Conservation (phyloP, 1,140 invertebrate genomes). For the Vanessa tameamea region DNA sequence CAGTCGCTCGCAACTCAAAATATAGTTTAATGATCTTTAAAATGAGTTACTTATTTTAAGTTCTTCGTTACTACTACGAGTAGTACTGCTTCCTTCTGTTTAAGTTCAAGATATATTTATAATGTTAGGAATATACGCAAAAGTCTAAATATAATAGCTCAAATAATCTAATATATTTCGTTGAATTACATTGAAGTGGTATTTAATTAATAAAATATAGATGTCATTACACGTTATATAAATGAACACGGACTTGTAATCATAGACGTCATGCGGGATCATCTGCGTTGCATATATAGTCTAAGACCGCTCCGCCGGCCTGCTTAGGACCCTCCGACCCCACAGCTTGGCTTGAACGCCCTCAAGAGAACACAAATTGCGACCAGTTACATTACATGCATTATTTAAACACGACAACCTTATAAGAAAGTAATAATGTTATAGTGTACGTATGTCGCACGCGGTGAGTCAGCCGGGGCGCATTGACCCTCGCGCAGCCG, state of each 20-base stretch:
- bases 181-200: neutral
- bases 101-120: no score
- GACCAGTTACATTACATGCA: conserved; percentile 74
- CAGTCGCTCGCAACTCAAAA: no score
- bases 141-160: no score
- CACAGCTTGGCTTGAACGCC: conserved; percentile 40
- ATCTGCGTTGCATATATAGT: conserved; percentile 38
- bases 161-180: neutral
- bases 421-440: conserved; percentile 78
- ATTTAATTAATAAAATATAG: neutral
- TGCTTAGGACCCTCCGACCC: conserved; percentile 32
- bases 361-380: conserved; percentile 65
- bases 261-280: conserved; percentile 34
- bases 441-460: conserved; percentile 71
- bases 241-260: conserved; percentile 18
- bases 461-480: conserved; percentile 66
- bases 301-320: conserved; percentile 31
- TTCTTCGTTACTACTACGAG: no score
- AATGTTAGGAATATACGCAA: no score
- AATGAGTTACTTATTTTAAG: no score
- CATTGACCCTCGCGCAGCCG: conserved; percentile 65
- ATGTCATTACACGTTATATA: conserved; percentile 10
- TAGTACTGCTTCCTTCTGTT: no score
- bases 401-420: conserved; percentile 76
- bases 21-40: no score